Percentiles rank a stretch among this genome's conserved stretches.
Evolutionary conservation across 2,797 vertebrate species (phyloP).

Genomic region (Syngnathus rostellatus): DNA sequence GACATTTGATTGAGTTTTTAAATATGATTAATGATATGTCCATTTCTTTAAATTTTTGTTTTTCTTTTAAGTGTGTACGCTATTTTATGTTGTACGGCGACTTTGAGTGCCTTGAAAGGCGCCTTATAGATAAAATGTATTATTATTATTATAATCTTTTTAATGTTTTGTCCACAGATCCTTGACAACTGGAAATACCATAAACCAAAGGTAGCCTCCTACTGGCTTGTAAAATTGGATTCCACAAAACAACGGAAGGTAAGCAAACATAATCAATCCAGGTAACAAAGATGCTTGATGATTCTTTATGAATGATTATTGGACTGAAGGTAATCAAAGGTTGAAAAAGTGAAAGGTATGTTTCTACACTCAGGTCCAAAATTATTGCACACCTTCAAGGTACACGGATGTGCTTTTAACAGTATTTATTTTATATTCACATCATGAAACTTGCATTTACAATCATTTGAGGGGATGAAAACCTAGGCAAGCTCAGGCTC

Average conservation of each 20-base stretch:
- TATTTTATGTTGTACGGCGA: too few relatives aligned
- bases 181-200: constrained; percentile 96
- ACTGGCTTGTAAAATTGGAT: constrained; percentile 95
- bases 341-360: not conserved
- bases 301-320: not conserved
- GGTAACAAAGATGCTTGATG: not conserved
- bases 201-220: constrained; percentile 95
- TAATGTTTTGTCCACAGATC: constrained; percentile 70
- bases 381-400: not conserved
- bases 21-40: too few relatives aligned
- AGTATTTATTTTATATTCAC: not conserved
- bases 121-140: too few relatives aligned
- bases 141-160: not conserved
- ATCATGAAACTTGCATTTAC: not conserved
- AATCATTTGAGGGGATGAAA: constrained; percentile 32
- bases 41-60: not conserved
- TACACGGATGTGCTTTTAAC: not conserved
- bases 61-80: too few relatives aligned
- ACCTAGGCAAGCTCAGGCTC: constrained; percentile 41
- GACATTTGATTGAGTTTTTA: too few relatives aligned
- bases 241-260: constrained; percentile 93
- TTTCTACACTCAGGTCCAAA: not conserved
- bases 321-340: not conserved
- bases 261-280: constrained; percentile 25
- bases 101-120: too few relatives aligned